These are phyloP conservation scores for Sclerurus mexicanus DNA, from an alignment of 2,113 vertebrate species.

Conservation along the genomic window DNA sequence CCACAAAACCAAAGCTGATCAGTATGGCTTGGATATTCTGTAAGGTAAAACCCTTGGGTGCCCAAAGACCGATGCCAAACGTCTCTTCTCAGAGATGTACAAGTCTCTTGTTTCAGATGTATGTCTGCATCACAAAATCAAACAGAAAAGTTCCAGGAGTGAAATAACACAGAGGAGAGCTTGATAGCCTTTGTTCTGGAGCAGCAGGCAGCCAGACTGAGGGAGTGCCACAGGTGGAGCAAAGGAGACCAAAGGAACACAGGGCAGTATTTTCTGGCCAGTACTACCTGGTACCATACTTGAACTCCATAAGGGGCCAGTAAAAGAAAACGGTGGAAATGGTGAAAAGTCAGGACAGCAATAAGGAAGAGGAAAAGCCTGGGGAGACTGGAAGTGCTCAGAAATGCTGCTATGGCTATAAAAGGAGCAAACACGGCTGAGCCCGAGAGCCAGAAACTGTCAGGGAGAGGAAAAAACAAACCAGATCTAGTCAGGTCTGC, in stretches of 20 bases:
- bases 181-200: background rate
- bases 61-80: background rate
- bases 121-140: background rate
- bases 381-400: background rate
- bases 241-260: background rate
- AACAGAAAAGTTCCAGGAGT: background rate
- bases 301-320: background rate
- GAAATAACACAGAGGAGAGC: background rate
- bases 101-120: background rate
- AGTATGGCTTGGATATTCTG: background rate
- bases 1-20: background rate
- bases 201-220: background rate
- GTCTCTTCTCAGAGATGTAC: background rate
- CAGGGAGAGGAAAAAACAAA: background rate
- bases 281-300: too few species aligned
- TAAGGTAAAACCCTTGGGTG: background rate
- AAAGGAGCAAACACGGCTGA: background rate
- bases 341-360: background rate
- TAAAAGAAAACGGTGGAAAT: background rate
- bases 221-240: background rate
- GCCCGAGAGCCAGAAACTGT: background rate
- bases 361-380: background rate
- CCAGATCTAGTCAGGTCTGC: background rate
- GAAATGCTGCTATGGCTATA: background rate
- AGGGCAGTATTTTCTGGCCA: background rate